phyloP scores from a whole-genome alignment of 2,888 invertebrate species.

The Dorcus parallelipipedus region DNA sequence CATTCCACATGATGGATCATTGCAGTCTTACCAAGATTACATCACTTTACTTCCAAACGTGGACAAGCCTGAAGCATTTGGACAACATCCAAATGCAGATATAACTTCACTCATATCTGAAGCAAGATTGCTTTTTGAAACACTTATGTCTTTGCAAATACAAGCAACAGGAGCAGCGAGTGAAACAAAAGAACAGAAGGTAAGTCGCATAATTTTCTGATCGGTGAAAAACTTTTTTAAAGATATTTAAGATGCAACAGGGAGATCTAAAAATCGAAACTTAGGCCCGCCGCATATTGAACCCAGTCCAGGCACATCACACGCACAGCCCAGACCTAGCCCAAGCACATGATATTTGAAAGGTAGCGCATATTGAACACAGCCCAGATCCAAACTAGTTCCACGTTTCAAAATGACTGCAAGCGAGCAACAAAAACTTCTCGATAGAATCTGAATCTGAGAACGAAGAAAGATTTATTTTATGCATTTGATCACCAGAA shows the following conservation, averaged over 20 bases:
- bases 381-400: too few relatives aligned
- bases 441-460: too few relatives aligned
- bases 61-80: conserved; percentile 85
- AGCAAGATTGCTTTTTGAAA: conserved; percentile 70
- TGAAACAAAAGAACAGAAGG: conserved; percentile 70
- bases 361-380: too few relatives aligned
- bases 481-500: too few relatives aligned
- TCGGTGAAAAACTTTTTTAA: background rate
- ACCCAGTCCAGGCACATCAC: too few relatives aligned
- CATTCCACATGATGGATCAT: conserved; percentile 77
- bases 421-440: too few relatives aligned
- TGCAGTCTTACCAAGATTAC: conserved; percentile 78
- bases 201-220: conserved; percentile 30
- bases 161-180: conserved; percentile 57
- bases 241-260: too few relatives aligned
- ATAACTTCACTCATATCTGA: conserved; percentile 83
- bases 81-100: conserved; percentile 88
- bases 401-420: too few relatives aligned
- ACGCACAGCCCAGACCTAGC: too few relatives aligned
- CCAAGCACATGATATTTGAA: too few relatives aligned
- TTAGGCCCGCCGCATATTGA: too few relatives aligned
- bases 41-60: conserved; percentile 71
- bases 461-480: too few relatives aligned
- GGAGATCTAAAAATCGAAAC: conserved; percentile 33
- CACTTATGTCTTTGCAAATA: conserved; percentile 73